A percentile compares a stretch with the other conserved stretches of the same genome.
Evolutionary conservation across 2,797 vertebrate genomes (phyloP).

Genomic region (Orestias chungarensis): DNA sequence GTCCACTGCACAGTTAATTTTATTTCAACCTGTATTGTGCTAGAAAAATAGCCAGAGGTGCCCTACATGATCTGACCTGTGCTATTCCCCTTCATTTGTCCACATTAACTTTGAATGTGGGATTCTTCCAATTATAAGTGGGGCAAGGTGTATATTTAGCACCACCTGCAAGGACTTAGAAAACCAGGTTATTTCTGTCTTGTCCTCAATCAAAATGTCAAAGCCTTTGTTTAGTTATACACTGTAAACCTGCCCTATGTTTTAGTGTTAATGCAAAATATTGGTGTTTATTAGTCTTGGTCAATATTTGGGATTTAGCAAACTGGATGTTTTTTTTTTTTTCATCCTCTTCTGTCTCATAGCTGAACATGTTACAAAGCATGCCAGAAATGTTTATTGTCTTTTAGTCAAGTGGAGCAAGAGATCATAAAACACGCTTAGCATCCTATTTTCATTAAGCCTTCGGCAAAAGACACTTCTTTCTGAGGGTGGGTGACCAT

Average conservation of each 20-base stretch:
- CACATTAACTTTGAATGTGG: constrained; percentile 80
- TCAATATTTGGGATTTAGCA: constrained; percentile 8
- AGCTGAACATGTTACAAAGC: constrained; percentile 23
- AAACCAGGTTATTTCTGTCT: constrained; percentile 63
- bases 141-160: constrained; percentile 82
- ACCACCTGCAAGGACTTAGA: constrained; percentile 76
- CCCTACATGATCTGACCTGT: constrained; percentile 75
- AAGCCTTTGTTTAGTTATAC: constrained; percentile 1
- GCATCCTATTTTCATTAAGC: constrained; percentile 44
- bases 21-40: constrained; percentile 77
- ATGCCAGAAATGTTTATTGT: constrained; percentile 40
- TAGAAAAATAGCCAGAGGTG: constrained; percentile 80
- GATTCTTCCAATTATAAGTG: constrained; percentile 73
- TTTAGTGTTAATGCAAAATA: constrained; percentile 7
- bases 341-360: constrained; percentile 1
- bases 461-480: constrained; percentile 52
- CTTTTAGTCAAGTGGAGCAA: constrained; percentile 42
- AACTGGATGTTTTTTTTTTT: not conserved
- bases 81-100: constrained; percentile 77
- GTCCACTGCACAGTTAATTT: constrained; percentile 68
- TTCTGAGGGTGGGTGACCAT: constrained; percentile 52
- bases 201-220: constrained; percentile 54
- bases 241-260: not conserved
- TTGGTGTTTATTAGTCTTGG: constrained; percentile 1
- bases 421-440: constrained; percentile 55